Percentiles rank a stretch among this genome's conserved stretches.
These are phyloP conservation scores for Drosophila suboccidentalis DNA, from an alignment of 2,888 invertebrate species.

Conservation along the genomic window DNA sequence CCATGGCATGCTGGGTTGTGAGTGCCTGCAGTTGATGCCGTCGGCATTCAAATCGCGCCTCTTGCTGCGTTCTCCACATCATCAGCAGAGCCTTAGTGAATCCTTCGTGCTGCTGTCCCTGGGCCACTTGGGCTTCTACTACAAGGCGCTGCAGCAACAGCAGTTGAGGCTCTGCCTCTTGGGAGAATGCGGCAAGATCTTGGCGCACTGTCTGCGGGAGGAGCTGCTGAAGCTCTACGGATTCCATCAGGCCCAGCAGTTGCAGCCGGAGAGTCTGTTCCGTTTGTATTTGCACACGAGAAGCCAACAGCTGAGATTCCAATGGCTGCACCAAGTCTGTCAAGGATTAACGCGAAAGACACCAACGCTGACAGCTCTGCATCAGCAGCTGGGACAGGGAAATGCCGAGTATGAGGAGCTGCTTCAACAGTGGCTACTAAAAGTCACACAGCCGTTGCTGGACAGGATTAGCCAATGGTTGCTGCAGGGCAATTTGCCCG, in stretches of 20 bases:
- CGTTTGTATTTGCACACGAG: slow-evolving; percentile 26
- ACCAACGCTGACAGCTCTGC: slow-evolving; percentile 27
- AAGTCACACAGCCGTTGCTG: slow-evolving; percentile 29
- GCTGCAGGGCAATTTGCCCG: slow-evolving; percentile 27
- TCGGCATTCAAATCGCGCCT: slow-evolving; percentile 32
- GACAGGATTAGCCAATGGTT: slow-evolving; percentile 39
- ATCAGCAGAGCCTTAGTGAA: slow-evolving; percentile 50
- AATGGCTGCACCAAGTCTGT: slow-evolving; percentile 39
- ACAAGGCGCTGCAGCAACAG: slow-evolving; percentile 31
- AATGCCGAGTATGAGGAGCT: neutral
- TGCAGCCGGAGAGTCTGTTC: slow-evolving; percentile 10
- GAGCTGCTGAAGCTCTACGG: slow-evolving; percentile 25
- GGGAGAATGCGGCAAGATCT: slow-evolving; percentile 27
- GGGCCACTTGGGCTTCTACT: slow-evolving; percentile 53
- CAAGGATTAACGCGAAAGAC: neutral
- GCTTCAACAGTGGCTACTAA: slow-evolving; percentile 37
- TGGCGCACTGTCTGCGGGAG: slow-evolving; percentile 20
- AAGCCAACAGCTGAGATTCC: slow-evolving; percentile 9
- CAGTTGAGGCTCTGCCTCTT: slow-evolving; percentile 6
- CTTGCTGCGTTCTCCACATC: slow-evolving; percentile 50
- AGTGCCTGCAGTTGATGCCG: slow-evolving; percentile 41
- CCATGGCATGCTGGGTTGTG: slow-evolving; percentile 46
- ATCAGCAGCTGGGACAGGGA: slow-evolving; percentile 23
- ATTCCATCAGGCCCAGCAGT: slow-evolving; percentile 9
- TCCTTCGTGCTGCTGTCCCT: slow-evolving; percentile 54